These are phyloP conservation scores for Cremastobaeus sp. DNA, from an alignment of 2,888 invertebrate species.

Conservation along the genomic window DNA sequence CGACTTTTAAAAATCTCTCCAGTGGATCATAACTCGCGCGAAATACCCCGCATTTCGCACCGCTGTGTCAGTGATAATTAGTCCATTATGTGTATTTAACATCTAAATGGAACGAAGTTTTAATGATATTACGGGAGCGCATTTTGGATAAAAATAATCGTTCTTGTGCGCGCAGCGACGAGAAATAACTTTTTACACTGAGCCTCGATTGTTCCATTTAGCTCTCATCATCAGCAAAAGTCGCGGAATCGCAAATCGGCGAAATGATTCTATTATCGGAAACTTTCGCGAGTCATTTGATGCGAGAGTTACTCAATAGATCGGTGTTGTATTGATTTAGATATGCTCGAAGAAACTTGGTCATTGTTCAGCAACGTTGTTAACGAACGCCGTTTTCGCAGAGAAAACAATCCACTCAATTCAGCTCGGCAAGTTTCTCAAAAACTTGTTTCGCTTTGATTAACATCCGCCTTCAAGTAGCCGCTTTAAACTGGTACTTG, in stretches of 20 bases:
- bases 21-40: not conserved
- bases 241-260: no score
- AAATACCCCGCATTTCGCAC: not conserved
- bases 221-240: no score
- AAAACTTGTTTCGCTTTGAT: conserved; percentile 5
- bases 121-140: no score
- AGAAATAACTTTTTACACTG: no score
- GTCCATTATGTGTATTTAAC: not conserved
- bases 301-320: conserved; percentile 10
- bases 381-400: not conserved
- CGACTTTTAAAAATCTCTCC: conserved; percentile 1
- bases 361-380: conserved; percentile 8
- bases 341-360: conserved; percentile 7
- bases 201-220: no score
- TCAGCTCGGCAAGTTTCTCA: not conserved
- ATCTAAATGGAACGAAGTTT: not conserved
- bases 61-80: not conserved
- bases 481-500: no score
- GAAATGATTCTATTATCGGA: no score
- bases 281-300: no score
- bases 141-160: no score
- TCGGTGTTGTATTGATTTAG: conserved; percentile 19
- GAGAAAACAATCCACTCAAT: conserved; percentile 10
- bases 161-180: not conserved
- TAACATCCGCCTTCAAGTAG: no score